Evolutionary conservation across 2,113 vertebrate species (phyloP).

Genomic region (Oriolus oriolus): DNA sequence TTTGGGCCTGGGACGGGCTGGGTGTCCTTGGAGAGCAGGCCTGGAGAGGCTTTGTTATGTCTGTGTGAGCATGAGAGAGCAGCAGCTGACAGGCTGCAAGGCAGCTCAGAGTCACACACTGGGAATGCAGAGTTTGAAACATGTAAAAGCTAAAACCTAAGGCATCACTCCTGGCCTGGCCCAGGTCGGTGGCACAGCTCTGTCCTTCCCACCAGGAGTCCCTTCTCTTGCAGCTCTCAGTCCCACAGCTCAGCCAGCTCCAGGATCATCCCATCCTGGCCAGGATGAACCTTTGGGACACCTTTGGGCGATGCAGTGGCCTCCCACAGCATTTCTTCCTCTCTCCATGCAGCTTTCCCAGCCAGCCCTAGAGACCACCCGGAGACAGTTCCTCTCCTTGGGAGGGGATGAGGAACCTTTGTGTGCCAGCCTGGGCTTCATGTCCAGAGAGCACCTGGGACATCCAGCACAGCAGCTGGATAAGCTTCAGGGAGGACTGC

Average conservation of each 20-base stretch:
- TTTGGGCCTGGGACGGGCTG: too few relatives aligned
- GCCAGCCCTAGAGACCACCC: neutral
- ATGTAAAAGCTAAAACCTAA: too few relatives aligned
- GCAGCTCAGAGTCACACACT: too few relatives aligned
- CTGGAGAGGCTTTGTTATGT: too few relatives aligned
- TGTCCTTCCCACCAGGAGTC: neutral
- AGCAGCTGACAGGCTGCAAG: too few relatives aligned
- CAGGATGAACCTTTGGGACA: neutral
- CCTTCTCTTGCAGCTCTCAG: neutral
- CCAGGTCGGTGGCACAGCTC: neutral
- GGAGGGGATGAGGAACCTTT: neutral
- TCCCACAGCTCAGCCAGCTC: neutral
- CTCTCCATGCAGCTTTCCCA: neutral
- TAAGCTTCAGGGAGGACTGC: neutral
- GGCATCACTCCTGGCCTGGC: neutral
- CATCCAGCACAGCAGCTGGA: neutral
- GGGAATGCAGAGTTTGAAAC: too few relatives aligned
- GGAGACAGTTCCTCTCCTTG: neutral
- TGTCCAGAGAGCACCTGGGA: neutral
- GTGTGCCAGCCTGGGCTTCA: neutral
- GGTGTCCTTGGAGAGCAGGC: too few relatives aligned
- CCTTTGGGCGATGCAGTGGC: neutral
- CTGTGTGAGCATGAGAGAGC: too few relatives aligned
- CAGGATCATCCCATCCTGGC: neutral
- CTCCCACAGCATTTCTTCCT: neutral